phyloP scores from a whole-genome alignment of 2,113 vertebrate genomes.

The Cyprinodon variegatus region DNA sequence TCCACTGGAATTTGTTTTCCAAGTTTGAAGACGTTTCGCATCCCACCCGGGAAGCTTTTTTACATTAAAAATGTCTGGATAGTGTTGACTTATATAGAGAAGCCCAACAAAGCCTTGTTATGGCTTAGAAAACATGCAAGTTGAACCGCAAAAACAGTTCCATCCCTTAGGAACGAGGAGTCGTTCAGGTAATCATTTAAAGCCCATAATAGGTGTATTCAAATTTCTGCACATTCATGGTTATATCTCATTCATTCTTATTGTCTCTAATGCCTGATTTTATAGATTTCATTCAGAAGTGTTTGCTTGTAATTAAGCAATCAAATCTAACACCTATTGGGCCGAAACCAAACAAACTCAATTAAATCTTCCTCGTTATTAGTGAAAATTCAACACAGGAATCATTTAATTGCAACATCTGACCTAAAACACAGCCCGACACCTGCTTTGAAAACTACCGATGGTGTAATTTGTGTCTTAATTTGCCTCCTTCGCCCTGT shows the following conservation, averaged over 20 bases:
- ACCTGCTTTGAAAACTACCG: slow-evolving; percentile 11
- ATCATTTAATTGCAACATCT: slow-evolving; percentile 37
- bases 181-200: too few relatives aligned
- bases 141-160: too few relatives aligned
- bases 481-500: slow-evolving; percentile 39
- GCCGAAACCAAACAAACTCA: slow-evolving; percentile 58
- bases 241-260: not conserved
- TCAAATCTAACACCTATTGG: slow-evolving; percentile 54
- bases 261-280: slow-evolving; percentile 11
- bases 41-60: too few relatives aligned
- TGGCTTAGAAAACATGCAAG: too few relatives aligned
- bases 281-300: slow-evolving; percentile 57
- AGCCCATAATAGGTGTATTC: too few relatives aligned
- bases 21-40: too few relatives aligned
- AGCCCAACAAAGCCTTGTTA: too few relatives aligned
- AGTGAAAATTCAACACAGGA: slow-evolving; percentile 47
- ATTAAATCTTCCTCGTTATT: slow-evolving; percentile 59
- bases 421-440: slow-evolving; percentile 42
- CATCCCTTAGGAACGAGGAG: too few relatives aligned
- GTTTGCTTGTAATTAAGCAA: slow-evolving; percentile 58
- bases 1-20: too few relatives aligned
- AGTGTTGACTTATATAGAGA: too few relatives aligned
- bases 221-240: too few relatives aligned
- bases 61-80: too few relatives aligned
- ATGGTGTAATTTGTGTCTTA: slow-evolving; percentile 13